These are phyloP conservation scores for Cryptocephalus moraei DNA, from an alignment of 2,888 invertebrate genomes.

Conservation along the genomic window DNA sequence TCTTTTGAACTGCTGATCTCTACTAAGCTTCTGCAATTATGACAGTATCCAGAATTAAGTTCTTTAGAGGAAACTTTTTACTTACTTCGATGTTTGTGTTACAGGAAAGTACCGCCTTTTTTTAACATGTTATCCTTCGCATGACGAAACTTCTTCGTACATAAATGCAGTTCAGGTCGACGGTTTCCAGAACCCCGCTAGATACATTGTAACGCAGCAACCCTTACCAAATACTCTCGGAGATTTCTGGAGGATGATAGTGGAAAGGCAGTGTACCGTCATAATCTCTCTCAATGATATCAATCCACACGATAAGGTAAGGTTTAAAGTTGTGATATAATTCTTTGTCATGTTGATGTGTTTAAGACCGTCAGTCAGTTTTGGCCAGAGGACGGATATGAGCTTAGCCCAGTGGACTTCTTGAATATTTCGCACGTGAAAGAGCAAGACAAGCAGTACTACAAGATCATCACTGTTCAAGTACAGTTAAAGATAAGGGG, in stretches of 20 bases:
- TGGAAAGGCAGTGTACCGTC: constrained; percentile 32
- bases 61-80: too few species aligned
- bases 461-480: constrained; percentile 7
- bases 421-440: constrained; percentile 7
- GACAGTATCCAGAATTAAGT: too few species aligned
- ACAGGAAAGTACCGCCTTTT: constrained; percentile 25
- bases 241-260: constrained; percentile 41
- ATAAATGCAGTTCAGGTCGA: constrained; percentile 40
- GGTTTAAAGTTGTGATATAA: constrained; percentile 1
- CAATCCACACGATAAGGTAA: constrained; percentile 30
- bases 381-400: constrained; percentile 8
- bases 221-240: constrained; percentile 37
- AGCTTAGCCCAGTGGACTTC: constrained; percentile 11
- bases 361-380: constrained; percentile 11
- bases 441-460: constrained; percentile 6
- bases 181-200: constrained; percentile 29
- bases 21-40: too few species aligned
- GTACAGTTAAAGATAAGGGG: constrained; percentile 1
- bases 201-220: constrained; percentile 38
- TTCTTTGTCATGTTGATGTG: neutral
- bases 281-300: constrained; percentile 37
- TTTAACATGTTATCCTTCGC: constrained; percentile 29
- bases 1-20: too few species aligned
- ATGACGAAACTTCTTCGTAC: constrained; percentile 36
- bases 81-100: too few species aligned